Evolutionary conservation across 1,140 invertebrate species (phyloP).

Genomic region (Drosophila bifasciata): DNA sequence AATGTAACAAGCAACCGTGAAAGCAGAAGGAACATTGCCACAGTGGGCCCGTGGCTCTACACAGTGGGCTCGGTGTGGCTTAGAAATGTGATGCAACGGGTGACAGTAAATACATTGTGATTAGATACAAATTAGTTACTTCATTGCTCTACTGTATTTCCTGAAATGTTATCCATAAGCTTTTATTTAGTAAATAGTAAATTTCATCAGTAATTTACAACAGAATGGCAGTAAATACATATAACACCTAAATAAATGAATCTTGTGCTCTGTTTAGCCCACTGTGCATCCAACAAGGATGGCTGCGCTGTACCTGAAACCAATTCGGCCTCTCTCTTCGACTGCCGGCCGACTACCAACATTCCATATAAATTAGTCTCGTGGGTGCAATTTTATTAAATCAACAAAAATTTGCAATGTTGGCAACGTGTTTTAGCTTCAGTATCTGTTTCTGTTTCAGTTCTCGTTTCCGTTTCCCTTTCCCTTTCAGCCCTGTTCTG

Average conservation of each 20-base stretch:
- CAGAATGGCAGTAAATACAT: too few relatives aligned
- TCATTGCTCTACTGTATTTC: too few relatives aligned
- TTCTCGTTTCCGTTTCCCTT: constrained; percentile 22
- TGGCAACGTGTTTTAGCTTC: constrained; percentile 61
- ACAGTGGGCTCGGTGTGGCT: constrained; percentile 40
- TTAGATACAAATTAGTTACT: too few relatives aligned
- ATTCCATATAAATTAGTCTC: constrained; percentile 82
- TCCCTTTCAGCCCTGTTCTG: constrained; percentile 9
- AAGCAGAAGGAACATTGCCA: constrained; percentile 36
- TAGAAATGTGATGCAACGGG: constrained; percentile 7
- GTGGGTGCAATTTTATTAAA: constrained; percentile 84
- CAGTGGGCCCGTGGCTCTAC: too few relatives aligned
- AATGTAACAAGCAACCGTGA: constrained; percentile 71
- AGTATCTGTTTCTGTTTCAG: constrained; percentile 18
- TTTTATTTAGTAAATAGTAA: too few relatives aligned
- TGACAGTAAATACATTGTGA: too few relatives aligned
- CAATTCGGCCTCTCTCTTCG: constrained; percentile 67
- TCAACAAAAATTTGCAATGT: constrained; percentile 83
- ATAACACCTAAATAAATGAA: neutral
- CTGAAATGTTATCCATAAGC: too few relatives aligned
- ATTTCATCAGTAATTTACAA: too few relatives aligned
- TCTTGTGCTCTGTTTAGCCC: neutral
- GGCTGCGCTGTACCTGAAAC: constrained; percentile 64
- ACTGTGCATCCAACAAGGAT: constrained; percentile 50
- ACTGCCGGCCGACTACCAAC: constrained; percentile 72